phyloP scores from a whole-genome alignment of 2,113 vertebrate species.

The Toxostoma redivivum region DNA sequence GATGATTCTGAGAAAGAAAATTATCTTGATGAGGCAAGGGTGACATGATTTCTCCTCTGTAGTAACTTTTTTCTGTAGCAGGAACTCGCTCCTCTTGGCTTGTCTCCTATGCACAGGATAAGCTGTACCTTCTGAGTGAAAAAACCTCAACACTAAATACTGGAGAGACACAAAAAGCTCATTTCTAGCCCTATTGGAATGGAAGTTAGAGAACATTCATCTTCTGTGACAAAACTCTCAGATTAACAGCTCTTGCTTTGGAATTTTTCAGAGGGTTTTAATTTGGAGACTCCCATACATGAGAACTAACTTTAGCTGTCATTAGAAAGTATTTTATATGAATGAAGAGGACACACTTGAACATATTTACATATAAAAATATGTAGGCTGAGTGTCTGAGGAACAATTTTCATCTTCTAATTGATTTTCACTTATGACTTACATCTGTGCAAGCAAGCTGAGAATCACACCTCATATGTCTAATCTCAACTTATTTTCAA shows the following conservation, averaged over 20 bases:
- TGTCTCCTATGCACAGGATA: background rate
- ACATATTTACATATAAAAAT: background rate
- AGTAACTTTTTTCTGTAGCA: background rate
- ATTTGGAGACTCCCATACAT: background rate
- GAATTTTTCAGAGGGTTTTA: background rate
- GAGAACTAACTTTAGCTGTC: background rate
- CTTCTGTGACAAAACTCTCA: background rate
- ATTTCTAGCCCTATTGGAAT: background rate
- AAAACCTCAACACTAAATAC: background rate
- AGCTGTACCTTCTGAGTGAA: background rate
- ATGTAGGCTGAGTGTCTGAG: background rate
- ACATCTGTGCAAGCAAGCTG: background rate
- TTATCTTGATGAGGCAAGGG: background rate
- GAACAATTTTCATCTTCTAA: background rate
- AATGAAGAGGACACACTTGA: background rate
- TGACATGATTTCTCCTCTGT: background rate
- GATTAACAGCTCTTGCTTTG: background rate
- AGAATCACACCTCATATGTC: background rate
- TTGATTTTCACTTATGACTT: background rate
- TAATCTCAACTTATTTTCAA: conserved; percentile 54
- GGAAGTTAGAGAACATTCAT: background rate
- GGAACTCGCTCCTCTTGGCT: background rate
- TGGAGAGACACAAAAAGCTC: background rate
- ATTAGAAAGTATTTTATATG: background rate
- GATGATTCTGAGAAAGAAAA: background rate